Base-by-base conservation (phyloP, 2,797 vertebrate species). In the Tarsius wallacei region DNA sequence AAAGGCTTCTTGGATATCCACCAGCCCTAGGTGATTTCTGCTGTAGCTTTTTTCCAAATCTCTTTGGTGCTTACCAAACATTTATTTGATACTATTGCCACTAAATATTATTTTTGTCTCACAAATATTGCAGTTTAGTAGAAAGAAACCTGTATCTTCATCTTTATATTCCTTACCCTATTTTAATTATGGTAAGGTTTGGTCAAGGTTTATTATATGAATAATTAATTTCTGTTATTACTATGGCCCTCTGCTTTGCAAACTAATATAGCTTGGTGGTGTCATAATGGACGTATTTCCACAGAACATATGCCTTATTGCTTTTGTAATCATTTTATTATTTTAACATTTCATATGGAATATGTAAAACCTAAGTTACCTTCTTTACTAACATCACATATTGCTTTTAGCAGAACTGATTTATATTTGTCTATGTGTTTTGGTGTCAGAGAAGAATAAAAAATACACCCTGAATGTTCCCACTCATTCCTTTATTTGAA, bases 151-250 rank as follows among this genome's bases (percentile, higher is more conserved):
- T 1, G 1, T 76, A 17, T 73, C 70, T 47, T 61, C 21, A 33
- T 78, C 66, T 93, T 88, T 61, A 17, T 74, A 87, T 90, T 90
- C 53, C 21, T 28, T 82, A 3, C 14, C 14, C 16, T 93, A 24
- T 73, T 96, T 70, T 81, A 96, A 87, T 66, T 94, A 71, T 33
- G 36, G 3, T 74, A 51, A 63, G 42, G 9, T 55, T 78, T 93
- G 36, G 42, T 71, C 77, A 85, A 24, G 85, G 42, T 73, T 90
- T 90, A 17, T 76, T 93, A 70, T 16, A 16, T 49, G 63, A 61
- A 91, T 82, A 59, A 26, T 88, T 91, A 42, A 81, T 76, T 85
- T 95, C 73, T 53, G 7, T 87, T 82, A 36, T 24, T 74, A 7
- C 12, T 26, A 22, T 81, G 73, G 31, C 9, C 57, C n/a, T 89